Evolutionary conservation across 2,113 vertebrate species (phyloP).

Genomic region (Cercocebus atys): DNA sequence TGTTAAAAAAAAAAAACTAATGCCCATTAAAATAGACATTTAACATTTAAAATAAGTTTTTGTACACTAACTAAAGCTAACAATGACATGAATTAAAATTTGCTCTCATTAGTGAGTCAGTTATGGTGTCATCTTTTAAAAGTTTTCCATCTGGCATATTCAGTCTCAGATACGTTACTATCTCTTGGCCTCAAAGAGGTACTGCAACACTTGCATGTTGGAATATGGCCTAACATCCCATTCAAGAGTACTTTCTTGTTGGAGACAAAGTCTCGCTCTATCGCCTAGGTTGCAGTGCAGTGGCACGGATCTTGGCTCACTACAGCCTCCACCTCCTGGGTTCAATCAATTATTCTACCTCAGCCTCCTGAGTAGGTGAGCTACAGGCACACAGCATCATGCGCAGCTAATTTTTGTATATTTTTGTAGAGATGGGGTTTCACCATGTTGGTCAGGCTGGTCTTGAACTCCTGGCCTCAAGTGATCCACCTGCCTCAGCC

Average conservation of each 20-base stretch:
- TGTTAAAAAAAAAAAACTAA: background rate
- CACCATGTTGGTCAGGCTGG: too few relatives aligned
- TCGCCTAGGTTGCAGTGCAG: too few relatives aligned
- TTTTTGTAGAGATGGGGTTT: too few relatives aligned
- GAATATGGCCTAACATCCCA: background rate
- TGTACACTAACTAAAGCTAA: background rate
- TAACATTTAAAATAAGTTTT: slow-evolving; percentile 10
- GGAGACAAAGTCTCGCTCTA: too few relatives aligned
- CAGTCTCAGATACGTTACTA: background rate
- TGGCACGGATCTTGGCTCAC: too few relatives aligned
- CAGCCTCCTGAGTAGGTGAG: too few relatives aligned
- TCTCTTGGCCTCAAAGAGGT: background rate
- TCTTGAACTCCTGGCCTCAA: too few relatives aligned
- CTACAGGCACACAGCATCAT: too few relatives aligned
- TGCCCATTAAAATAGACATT: background rate
- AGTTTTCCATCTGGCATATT: background rate
- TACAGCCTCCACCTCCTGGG: too few relatives aligned
- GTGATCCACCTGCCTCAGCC: too few relatives aligned
- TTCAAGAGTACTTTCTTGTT: background rate
- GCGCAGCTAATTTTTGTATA: too few relatives aligned
- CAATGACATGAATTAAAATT: background rate
- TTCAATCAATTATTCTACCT: too few relatives aligned
- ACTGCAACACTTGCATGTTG: background rate
- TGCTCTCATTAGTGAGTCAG: background rate
- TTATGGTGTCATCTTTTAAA: background rate